Conservation (phyloP, 2,113 vertebrate genomes). For the Pholis gunnellus region DNA sequence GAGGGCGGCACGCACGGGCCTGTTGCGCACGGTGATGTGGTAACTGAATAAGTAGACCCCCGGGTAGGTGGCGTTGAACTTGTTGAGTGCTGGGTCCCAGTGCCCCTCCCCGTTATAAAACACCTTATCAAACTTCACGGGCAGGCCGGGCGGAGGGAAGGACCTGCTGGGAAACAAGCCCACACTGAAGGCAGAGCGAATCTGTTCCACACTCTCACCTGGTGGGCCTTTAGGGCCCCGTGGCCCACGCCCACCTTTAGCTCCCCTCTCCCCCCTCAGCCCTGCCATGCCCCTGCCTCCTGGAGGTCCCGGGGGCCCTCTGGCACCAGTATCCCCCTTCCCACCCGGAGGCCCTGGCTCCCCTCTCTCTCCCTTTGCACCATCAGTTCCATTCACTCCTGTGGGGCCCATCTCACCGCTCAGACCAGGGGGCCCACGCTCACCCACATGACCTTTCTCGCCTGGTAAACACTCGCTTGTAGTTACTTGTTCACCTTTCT, state of each 20-base stretch:
- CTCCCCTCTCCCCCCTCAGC: constrained; percentile 86
- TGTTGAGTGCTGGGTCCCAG: constrained; percentile 88
- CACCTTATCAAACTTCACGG: constrained; percentile 92
- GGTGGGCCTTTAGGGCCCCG: constrained; percentile 87
- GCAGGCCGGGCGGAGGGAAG: constrained; percentile 90
- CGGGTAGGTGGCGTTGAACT: constrained; percentile 89
- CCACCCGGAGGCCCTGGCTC: constrained; percentile 81
- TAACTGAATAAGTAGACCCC: constrained; percentile 93
- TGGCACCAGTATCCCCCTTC: constrained; percentile 87
- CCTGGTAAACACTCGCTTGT: constrained; percentile 81
- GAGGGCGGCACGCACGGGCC: constrained; percentile 89
- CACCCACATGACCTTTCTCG: constrained; percentile 84
- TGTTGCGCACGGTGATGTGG: constrained; percentile 91
- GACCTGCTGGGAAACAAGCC: constrained; percentile 89
- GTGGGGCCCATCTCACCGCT: constrained; percentile 82
- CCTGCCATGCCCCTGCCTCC: constrained; percentile 88
- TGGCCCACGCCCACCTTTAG: constrained; percentile 85
- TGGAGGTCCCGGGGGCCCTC: constrained; percentile 81
- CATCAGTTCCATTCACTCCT: constrained; percentile 75
- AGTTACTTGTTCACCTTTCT: constrained; percentile 88
- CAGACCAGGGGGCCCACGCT: constrained; percentile 82
- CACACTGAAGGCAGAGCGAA: constrained; percentile 90
- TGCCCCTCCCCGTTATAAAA: constrained; percentile 90
- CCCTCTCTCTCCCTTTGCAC: constrained; percentile 83
- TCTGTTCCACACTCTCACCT: constrained; percentile 75